Percentiles rank a stretch among this genome's conserved stretches.
These are phyloP conservation scores for Jaculus jaculus DNA, from an alignment of 2,113 vertebrate species.

Conservation along the genomic window DNA sequence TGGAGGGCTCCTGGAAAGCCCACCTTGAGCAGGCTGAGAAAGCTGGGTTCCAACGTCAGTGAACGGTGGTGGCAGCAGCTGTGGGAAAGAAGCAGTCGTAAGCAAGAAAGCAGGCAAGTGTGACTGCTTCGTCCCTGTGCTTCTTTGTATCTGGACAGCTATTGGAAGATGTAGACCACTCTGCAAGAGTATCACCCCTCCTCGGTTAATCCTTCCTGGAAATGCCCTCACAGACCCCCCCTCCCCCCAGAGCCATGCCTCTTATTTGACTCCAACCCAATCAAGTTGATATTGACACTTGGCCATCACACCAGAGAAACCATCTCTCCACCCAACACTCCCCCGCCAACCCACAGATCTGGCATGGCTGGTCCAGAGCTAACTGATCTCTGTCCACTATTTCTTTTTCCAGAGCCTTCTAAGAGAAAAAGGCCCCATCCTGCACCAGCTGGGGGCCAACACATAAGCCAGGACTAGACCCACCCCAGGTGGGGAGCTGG, in stretches of 20 bases:
- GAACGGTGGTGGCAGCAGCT: background rate
- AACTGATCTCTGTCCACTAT: background rate
- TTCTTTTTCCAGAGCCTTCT: background rate
- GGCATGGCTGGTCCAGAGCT: background rate
- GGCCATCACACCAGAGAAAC: background rate
- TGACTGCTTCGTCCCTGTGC: background rate
- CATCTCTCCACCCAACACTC: accelerated
- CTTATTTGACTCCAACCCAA: background rate
- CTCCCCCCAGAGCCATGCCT: background rate
- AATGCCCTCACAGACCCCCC: background rate
- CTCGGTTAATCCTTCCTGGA: background rate
- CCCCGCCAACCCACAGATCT: accelerated
- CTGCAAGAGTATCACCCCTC: background rate
- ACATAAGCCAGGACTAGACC: background rate
- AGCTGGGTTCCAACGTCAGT: background rate
- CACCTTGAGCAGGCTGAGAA: background rate
- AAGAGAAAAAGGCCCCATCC: background rate
- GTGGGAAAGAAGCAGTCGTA: background rate
- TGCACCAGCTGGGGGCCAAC: background rate
- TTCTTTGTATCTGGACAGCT: background rate
- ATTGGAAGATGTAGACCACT: background rate
- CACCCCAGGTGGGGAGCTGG: background rate
- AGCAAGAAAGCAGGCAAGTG: background rate
- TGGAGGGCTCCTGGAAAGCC: background rate
- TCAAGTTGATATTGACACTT: background rate